phyloP scores from a whole-genome alignment of 2,888 invertebrate genomes.

The Trisateles emortualis region DNA sequence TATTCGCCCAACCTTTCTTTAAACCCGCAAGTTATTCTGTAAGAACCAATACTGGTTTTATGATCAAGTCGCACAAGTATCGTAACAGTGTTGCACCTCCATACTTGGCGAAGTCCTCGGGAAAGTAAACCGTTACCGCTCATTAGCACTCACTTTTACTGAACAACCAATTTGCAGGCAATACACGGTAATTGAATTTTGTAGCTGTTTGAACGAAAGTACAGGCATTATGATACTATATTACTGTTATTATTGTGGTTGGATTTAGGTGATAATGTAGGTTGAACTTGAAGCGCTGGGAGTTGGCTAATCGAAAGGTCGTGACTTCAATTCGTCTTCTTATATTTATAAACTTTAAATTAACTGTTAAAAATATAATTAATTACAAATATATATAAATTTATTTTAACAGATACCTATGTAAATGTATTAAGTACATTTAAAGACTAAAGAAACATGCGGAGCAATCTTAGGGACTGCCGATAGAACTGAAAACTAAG shows the following conservation, averaged over 20 bases:
- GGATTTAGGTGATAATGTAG: not conserved
- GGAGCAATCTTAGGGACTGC: no score
- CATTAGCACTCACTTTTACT: slow-evolving; percentile 47
- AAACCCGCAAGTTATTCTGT: no score
- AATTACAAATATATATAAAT: no score
- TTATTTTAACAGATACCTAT: no score
- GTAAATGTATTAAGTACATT: no score
- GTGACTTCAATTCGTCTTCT: no score
- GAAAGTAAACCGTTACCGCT: slow-evolving; percentile 44
- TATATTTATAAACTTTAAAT: no score
- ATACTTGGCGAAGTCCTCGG: slow-evolving; percentile 13
- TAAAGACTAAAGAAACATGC: no score
- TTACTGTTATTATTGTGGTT: slow-evolving; percentile 8
- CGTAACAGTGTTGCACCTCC: not conserved
- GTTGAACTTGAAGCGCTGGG: not conserved
- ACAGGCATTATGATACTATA: not conserved
- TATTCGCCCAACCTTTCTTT: no score
- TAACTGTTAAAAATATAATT: no score
- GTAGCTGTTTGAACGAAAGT: slow-evolving; percentile 9
- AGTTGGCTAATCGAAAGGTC: no score
- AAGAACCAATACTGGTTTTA: not conserved
- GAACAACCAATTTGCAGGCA: slow-evolving; percentile 30
- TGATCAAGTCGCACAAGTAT: not conserved
- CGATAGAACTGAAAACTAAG: no score
- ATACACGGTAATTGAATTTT: slow-evolving; percentile 11